These are phyloP conservation scores for Gryllus bimaculatus DNA, from an alignment of 1,140 invertebrate species.

Conservation along the genomic window DNA sequence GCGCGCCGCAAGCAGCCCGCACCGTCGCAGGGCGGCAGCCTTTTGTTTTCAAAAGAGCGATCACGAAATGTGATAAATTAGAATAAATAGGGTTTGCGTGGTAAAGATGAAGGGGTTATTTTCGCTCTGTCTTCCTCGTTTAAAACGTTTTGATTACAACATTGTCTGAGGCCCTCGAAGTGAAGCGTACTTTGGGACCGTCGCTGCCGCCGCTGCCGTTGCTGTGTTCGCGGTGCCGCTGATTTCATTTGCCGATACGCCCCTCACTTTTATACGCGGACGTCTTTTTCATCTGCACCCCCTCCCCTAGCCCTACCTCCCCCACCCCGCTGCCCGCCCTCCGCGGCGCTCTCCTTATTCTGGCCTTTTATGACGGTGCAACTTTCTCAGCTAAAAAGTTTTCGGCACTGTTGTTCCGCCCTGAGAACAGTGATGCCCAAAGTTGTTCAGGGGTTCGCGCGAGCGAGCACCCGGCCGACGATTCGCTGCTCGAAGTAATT, in stretches of 20 bases:
- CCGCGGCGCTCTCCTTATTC: neutral
- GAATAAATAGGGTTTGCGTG: slow-evolving; percentile 18
- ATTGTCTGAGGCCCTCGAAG: slow-evolving; percentile 19
- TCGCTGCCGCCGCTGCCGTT: too few species aligned
- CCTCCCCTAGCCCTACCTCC: neutral
- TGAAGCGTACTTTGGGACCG: neutral
- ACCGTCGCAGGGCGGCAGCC: neutral
- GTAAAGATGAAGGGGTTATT: slow-evolving; percentile 9
- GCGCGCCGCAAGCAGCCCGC: neutral
- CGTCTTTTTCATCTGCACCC: slow-evolving; percentile 5
- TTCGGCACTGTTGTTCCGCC: neutral
- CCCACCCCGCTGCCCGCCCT: neutral
- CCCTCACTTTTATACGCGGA: neutral
- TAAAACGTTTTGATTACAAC: slow-evolving; percentile 18
- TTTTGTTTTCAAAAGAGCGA: slow-evolving; percentile 12
- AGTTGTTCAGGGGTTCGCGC: neutral
- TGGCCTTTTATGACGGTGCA: slow-evolving; percentile 11
- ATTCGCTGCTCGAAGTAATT: neutral
- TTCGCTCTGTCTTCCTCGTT: slow-evolving; percentile 9
- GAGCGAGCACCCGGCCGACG: neutral
- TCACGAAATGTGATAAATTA: slow-evolving; percentile 22
- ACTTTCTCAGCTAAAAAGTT: slow-evolving; percentile 7
- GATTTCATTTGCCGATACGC: slow-evolving; percentile 21
- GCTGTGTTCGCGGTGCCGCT: neutral
- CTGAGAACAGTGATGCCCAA: neutral